Evolutionary conservation across 2,888 invertebrate species (phyloP).

Genomic region (Aphidoletes aphidimyza): DNA sequence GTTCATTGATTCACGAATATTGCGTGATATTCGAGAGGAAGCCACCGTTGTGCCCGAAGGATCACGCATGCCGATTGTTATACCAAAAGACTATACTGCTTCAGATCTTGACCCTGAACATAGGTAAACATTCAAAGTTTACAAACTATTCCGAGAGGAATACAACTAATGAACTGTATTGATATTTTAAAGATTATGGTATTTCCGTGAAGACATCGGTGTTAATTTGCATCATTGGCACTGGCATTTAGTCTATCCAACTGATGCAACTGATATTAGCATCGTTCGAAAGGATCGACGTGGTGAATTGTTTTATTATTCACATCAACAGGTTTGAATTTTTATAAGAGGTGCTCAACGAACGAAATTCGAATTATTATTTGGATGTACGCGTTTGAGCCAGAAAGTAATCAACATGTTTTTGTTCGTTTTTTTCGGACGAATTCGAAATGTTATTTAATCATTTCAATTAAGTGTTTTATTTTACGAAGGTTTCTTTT

Average conservation of each 20-base stretch:
- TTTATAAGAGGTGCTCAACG: too few species aligned
- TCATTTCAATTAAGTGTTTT: too few species aligned
- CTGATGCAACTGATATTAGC: conserved; percentile 69
- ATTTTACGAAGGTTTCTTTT: too few species aligned
- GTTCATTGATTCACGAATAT: conserved; percentile 74
- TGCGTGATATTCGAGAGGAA: conserved; percentile 74
- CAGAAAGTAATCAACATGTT: not conserved
- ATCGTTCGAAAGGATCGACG: conserved; percentile 78
- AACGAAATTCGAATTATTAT: too few species aligned
- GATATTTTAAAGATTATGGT: conserved; percentile 89
- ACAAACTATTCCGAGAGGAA: too few species aligned
- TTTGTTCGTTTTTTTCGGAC: not conserved
- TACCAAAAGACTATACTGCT: conserved; percentile 79
- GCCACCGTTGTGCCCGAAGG: conserved; percentile 72
- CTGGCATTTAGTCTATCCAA: conserved; percentile 78
- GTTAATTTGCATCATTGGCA: conserved; percentile 71
- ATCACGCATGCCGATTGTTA: conserved; percentile 72
- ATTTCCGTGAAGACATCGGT: conserved; percentile 69
- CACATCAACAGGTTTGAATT: conserved; percentile 79
- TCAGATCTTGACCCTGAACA: conserved; percentile 81
- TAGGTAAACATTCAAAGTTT: conserved; percentile 70
- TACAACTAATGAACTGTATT: too few species aligned
- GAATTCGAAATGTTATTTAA: too few species aligned
- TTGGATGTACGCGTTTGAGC: too few species aligned
- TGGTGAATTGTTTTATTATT: conserved; percentile 82